A percentile compares a stretch with the other conserved stretches of the same genome.
Evolutionary conservation across 2,113 vertebrate genomes (phyloP).

Genomic region (Mastomys natalensis): DNA sequence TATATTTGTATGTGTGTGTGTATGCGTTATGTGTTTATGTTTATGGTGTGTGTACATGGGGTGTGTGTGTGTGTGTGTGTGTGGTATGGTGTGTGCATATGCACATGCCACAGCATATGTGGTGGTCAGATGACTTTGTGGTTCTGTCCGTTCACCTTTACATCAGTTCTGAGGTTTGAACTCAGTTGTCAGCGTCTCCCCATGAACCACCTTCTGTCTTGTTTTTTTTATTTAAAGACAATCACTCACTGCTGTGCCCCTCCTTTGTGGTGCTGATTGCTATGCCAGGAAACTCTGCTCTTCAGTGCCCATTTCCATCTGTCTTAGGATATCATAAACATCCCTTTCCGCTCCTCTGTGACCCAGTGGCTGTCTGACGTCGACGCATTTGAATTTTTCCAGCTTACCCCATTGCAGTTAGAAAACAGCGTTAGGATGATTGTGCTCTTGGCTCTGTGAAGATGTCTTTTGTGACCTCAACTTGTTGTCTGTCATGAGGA

Average conservation of each 20-base stretch:
- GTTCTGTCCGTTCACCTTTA: background rate
- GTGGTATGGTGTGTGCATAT: too few relatives aligned
- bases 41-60: too few relatives aligned
- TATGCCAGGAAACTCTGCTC: background rate
- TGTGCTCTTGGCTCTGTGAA: background rate
- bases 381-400: background rate
- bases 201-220: background rate
- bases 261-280: background rate
- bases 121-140: background rate
- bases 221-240: background rate
- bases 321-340: background rate
- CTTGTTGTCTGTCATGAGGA: background rate
- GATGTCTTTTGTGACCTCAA: background rate
- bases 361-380: background rate
- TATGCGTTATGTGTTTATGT: too few relatives aligned
- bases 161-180: background rate
- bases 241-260: background rate
- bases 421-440: background rate
- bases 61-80: background rate
- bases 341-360: background rate
- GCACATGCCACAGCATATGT: background rate
- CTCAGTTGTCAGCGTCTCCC: background rate
- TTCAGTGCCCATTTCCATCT: too few relatives aligned
- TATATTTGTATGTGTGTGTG: background rate
- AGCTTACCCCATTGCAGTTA: background rate